Base-by-base conservation (phyloP, 2,888 invertebrate genomes). In the Cerastoderma edule region DNA sequence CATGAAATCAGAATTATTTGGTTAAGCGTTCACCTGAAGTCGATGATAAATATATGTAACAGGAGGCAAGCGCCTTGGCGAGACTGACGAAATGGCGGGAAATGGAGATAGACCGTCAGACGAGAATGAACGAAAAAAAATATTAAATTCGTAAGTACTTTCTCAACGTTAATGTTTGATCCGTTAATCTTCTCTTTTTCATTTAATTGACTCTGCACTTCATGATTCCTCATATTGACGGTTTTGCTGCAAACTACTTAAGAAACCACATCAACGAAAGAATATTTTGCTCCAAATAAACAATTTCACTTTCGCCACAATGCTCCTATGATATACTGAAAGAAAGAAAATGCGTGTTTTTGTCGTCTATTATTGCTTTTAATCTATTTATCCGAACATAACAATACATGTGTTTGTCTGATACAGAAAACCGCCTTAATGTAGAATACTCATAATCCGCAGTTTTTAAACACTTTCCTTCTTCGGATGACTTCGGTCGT, bases 141-240 rank as follows among this genome's bases (percentile, higher is more conserved):
- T 57, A 32, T 13, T 33, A 57, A 57, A 33, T 57, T 24, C 57
- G 57, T 57, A 57, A 57, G 57, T 57, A 57, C 5, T 33, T 32
- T 33, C n/a, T 53, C 1, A n/a, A 22, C 24, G 10, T 53, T 53
- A 46, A 46, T n/a, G n/a, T 46, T 16, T 46, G n/a, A 5, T 46
- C n/a, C n/a, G n/a, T n/a, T n/a, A n/a, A n/a, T n/a, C n/a, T n/a
- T n/a, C n/a, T n/a, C n/a, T n/a, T n/a, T n/a, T n/a, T n/a, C n/a
- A n/a, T n/a, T n/a, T n/a, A n/a, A n/a, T n/a, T n/a, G n/a, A n/a
- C n/a, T n/a, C n/a, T n/a, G n/a, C n/a, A n/a, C n/a, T n/a, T n/a
- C n/a, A n/a, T n/a, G n/a, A n/a, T n/a, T n/a, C n/a, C n/a, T n/a
- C n/a, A n/a, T n/a, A n/a, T n/a, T n/a, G n/a, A n/a, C n/a, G n/a